These are phyloP conservation scores for Chloromyia formosa DNA, from an alignment of 2,888 invertebrate species.

Conservation along the genomic window DNA sequence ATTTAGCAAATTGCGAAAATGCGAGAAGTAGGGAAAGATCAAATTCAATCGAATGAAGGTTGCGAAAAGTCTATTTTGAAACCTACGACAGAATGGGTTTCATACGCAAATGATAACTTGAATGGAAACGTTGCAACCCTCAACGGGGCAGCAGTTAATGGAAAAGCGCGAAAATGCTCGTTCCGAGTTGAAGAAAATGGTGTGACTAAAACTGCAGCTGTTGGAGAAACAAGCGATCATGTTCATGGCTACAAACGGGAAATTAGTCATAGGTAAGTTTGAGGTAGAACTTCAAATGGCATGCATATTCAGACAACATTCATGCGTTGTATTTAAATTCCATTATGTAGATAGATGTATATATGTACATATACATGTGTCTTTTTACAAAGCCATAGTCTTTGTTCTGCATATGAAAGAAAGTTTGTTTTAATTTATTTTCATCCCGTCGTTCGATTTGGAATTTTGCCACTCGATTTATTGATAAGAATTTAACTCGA, in stretches of 20 bases:
- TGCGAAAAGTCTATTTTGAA: slow-evolving; percentile 59
- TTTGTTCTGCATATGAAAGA: too few relatives aligned
- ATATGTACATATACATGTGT: too few relatives aligned
- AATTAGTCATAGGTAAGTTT: slow-evolving; percentile 61
- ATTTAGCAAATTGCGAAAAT: slow-evolving; percentile 57
- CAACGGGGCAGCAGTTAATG: slow-evolving; percentile 17
- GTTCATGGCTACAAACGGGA: slow-evolving; percentile 60
- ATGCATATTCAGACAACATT: background rate
- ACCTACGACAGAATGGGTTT: background rate
- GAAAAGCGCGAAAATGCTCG: slow-evolving; percentile 39
- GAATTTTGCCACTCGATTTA: too few relatives aligned
- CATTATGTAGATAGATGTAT: too few relatives aligned
- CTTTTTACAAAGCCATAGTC: too few relatives aligned
- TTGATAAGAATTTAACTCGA: too few relatives aligned
- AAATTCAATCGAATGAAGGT: slow-evolving; percentile 66
- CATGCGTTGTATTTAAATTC: background rate
- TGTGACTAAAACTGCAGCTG: slow-evolving; percentile 57
- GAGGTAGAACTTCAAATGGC: too few relatives aligned
- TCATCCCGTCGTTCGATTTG: too few relatives aligned
- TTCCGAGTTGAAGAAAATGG: slow-evolving; percentile 50
- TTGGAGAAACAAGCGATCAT: slow-evolving; percentile 53
- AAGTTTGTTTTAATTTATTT: too few relatives aligned
- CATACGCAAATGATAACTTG: background rate
- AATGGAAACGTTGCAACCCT: background rate
- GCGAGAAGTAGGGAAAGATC: slow-evolving; percentile 67